A percentile compares a stretch with the other conserved stretches of the same genome.
These are phyloP conservation scores for Myripristis murdjan DNA, from an alignment of 2,797 vertebrate genomes.

Conservation along the genomic window DNA sequence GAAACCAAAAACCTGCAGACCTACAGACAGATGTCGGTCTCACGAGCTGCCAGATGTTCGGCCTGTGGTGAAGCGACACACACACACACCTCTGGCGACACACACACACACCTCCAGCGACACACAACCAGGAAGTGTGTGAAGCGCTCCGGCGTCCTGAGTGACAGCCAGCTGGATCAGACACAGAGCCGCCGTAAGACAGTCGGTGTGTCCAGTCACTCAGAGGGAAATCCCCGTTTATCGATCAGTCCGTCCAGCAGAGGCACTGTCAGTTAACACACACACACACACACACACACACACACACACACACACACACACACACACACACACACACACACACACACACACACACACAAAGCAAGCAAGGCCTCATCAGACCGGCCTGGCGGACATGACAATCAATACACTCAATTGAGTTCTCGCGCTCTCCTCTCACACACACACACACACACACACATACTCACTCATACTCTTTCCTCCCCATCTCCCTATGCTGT, in stretches of 20 bases:
- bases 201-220: constrained; percentile 4
- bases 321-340: neutral
- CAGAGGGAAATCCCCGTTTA: constrained; percentile 53
- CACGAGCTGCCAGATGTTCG: no score
- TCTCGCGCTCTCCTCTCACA: no score
- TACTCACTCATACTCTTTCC: neutral
- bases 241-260: constrained; percentile 30
- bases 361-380: neutral
- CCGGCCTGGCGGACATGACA: neutral
- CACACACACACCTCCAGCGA: no score
- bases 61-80: no score
- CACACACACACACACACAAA: constrained; percentile 5
- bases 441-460: neutral
- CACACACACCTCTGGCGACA: no score
- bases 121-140: no score
- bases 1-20: no score
- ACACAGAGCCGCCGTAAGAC: constrained; percentile 18
- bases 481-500: neutral
- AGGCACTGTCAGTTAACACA: constrained; percentile 41
- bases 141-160: no score
- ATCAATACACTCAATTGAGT: constrained; percentile 13
- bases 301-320: no score
- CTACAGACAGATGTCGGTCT: no score
- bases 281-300: no score
- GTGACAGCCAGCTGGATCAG: no score